Evolutionary conservation across 2,113 vertebrate genomes (phyloP).

Genomic region (Halcyon malimbica): DNA sequence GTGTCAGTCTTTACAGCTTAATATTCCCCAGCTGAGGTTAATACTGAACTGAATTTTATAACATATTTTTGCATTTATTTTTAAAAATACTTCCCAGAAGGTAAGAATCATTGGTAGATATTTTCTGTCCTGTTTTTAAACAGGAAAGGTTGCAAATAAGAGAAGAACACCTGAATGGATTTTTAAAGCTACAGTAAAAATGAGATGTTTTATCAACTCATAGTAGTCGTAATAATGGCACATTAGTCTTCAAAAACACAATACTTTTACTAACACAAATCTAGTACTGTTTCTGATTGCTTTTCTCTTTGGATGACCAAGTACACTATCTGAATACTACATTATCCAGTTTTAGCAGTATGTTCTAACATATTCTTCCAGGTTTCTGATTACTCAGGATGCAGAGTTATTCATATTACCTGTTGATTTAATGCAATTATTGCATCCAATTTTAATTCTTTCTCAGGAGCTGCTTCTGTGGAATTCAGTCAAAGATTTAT

Average conservation of each 20-base stretch:
- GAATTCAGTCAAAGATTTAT: neutral
- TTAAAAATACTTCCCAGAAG: neutral
- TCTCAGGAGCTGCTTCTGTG: neutral
- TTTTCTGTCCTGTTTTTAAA: neutral
- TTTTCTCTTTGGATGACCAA: neutral
- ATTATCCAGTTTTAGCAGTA: neutral
- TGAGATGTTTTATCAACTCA: neutral
- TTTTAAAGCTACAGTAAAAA: neutral
- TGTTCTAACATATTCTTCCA: neutral
- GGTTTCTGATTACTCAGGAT: neutral
- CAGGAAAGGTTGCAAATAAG: neutral
- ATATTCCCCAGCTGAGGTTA: conserved; percentile 37
- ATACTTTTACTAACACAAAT: neutral
- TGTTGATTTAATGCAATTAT: neutral
- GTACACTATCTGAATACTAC: neutral
- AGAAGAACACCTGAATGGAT: neutral
- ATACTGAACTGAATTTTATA: neutral
- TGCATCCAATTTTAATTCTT: neutral
- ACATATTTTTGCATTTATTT: neutral
- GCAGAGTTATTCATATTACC: neutral
- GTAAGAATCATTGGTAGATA: neutral
- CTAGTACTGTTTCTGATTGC: neutral
- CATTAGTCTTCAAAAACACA: neutral
- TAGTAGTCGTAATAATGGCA: neutral
- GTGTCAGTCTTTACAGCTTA: conserved; percentile 12